Percentiles rank a stretch among this genome's conserved stretches.
These are phyloP conservation scores for Caenorhabditis japonica DNA, from an alignment of 2,888 invertebrate genomes.

Conservation along the genomic window DNA sequence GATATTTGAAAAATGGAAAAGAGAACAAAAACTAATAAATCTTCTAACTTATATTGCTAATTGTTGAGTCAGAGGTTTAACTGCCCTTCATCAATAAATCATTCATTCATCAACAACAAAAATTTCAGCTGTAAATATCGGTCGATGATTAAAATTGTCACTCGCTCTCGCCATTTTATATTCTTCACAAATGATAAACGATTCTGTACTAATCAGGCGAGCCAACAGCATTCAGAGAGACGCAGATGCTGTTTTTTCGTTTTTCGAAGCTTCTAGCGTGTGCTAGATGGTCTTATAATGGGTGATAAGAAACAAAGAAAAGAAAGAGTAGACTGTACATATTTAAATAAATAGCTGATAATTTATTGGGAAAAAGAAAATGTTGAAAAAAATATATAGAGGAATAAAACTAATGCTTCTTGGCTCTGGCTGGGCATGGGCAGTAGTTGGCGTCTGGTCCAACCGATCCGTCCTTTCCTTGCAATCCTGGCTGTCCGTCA, in stretches of 20 bases:
- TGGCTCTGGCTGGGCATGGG: constrained; percentile 62
- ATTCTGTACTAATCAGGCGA: constrained; percentile 7
- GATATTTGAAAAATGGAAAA: not conserved
- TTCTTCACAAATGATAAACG: constrained; percentile 27
- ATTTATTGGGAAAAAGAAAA: constrained; percentile 12
- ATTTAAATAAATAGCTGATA: no score
- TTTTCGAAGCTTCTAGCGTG: constrained; percentile 21
- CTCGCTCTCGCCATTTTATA: constrained; percentile 19
- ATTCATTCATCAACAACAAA: no score
- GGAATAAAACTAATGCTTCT: constrained; percentile 40
- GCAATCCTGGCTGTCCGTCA: constrained; percentile 56
- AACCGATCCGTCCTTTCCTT: constrained; percentile 59
- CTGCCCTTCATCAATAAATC: no score
- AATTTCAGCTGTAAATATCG: no score
- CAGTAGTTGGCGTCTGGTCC: constrained; percentile 67
- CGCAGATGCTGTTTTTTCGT: constrained; percentile 20
- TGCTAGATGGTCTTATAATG: constrained; percentile 8
- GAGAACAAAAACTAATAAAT: constrained; percentile 2
- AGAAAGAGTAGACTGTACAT: no score
- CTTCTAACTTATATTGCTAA: no score
- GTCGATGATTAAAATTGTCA: no score
- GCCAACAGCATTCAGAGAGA: not conserved
- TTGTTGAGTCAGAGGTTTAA: no score
- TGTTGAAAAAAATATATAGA: not conserved
- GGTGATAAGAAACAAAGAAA: constrained; percentile 6